Evolutionary conservation across 2,797 vertebrate species (phyloP), one percentile per base, ranked within the genome.

Genomic region (Thripadectes ignobilis): DNA sequence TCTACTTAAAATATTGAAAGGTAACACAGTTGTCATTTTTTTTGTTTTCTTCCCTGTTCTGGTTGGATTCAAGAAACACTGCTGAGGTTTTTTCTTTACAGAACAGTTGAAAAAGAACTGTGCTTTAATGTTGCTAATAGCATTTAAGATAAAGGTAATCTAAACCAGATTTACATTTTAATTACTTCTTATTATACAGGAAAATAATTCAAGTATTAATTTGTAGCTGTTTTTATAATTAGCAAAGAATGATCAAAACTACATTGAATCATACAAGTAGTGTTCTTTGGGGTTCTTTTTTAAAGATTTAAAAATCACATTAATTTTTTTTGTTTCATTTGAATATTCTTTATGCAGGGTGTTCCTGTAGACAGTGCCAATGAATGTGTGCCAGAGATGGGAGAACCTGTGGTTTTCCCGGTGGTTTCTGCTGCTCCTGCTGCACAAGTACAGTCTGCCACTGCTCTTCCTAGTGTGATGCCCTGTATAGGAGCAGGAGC

Each of bases 301-400:
- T 52, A 7, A 63, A 51, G 18, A 36, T 38, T 38, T 59, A 80
- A 63, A 38, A 29, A 46, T 29, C 13, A 1, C 4, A 6, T 36
- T 93, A 54, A 43, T 78, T 58, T 71, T 45, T 66, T 66, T 89
- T 93, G 22, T 63, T 91, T 89, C 62, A 74, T 93, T 51, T 12
- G 9, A 46, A 65, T 86, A 36, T 88, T 55, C 36, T 93, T 90
- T 61, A 41, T 75, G 26, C 85, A 98, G 98, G 89, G 38, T 77
- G 62, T 93, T 96, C 43, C 65, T 62, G 21, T 58, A 65, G 52
- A 54, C 5, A 54, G 34, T 63, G 78, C 69, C 72, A 88, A 14
- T 52, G 96, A 96, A 51, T 59, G 59, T 68, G 45, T 76, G 71
- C 92, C 93, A 68, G 97, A 95, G 74, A 51, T 52, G 69, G 94